Conservation (phyloP, 1,140 invertebrate species). For the Oreohelix idahoensis region DNA sequence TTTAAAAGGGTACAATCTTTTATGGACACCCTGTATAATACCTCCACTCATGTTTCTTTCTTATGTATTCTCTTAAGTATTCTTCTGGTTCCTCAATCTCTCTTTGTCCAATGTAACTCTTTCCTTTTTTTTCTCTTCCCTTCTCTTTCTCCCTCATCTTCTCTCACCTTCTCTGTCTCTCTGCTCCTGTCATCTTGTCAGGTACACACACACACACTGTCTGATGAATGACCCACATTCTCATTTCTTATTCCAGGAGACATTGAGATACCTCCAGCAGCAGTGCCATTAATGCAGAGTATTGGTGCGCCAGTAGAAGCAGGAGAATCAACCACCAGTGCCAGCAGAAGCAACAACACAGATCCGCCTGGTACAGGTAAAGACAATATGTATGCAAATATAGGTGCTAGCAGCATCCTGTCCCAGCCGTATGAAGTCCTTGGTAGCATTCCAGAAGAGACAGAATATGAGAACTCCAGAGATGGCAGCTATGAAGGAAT, state of each 20-base stretch:
- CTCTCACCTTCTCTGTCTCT: too few species aligned
- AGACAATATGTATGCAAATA: neutral
- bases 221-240: neutral
- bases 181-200: too few species aligned
- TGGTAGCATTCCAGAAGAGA: constrained; percentile 17
- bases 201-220: too few species aligned
- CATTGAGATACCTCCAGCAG: constrained; percentile 5
- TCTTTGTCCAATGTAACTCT: too few species aligned
- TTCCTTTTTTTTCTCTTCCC: too few species aligned
- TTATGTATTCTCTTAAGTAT: too few species aligned
- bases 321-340: neutral
- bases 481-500: neutral
- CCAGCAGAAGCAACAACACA: neutral
- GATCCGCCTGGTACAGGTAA: neutral
- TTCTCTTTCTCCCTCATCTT: too few species aligned
- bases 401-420: neutral
- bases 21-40: too few species aligned
- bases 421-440: constrained; percentile 20
- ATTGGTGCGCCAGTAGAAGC: neutral
- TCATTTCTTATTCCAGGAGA: neutral
- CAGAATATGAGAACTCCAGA: constrained; percentile 22
- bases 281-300: neutral
- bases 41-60: too few species aligned
- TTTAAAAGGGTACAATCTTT: too few species aligned
- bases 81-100: too few species aligned